Conservation (phyloP, 2,888 invertebrate species). For the Auanema sp. region DNA sequence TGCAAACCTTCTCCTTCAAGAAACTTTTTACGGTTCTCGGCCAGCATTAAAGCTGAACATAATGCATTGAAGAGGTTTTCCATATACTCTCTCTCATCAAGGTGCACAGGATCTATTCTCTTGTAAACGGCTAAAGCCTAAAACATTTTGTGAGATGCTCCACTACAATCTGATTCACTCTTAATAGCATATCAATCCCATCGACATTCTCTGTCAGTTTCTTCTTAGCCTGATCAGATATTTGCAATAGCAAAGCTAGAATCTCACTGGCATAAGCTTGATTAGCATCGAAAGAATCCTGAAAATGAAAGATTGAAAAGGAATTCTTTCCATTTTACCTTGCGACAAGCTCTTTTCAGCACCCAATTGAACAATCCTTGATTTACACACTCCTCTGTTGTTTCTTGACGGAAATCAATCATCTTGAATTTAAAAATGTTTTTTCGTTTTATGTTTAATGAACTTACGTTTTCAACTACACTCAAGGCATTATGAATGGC, state of each 20-base stretch:
- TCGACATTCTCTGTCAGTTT: constrained; percentile 71
- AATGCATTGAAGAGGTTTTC: constrained; percentile 95
- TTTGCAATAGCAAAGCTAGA: constrained; percentile 89
- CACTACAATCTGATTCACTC: constrained; percentile 71
- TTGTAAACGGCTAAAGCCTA: constrained; percentile 62
- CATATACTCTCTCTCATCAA: constrained; percentile 96
- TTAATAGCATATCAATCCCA: constrained; percentile 91
- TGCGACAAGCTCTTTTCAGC: constrained; percentile 76
- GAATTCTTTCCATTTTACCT: constrained; percentile 10
- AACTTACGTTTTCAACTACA: constrained; percentile 85
- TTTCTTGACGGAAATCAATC: constrained; percentile 82
- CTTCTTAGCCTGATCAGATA: constrained; percentile 73
- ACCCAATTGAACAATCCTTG: constrained; percentile 74
- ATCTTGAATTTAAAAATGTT: constrained; percentile 34
- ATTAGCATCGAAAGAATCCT: constrained; percentile 54
- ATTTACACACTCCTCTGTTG: constrained; percentile 65
- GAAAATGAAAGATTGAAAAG: neutral
- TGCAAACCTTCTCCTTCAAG: constrained; percentile 94
- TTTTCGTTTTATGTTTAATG: neutral
- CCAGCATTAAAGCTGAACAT: constrained; percentile 87
- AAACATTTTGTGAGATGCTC: constrained; percentile 9
- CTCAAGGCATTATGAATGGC: constrained; percentile 91
- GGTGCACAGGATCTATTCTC: constrained; percentile 52
- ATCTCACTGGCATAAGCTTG: constrained; percentile 85
- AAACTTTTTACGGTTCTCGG: constrained; percentile 83